Base-by-base conservation (phyloP, 2,888 invertebrate genomes). In the Malthinus flaveolus region DNA sequence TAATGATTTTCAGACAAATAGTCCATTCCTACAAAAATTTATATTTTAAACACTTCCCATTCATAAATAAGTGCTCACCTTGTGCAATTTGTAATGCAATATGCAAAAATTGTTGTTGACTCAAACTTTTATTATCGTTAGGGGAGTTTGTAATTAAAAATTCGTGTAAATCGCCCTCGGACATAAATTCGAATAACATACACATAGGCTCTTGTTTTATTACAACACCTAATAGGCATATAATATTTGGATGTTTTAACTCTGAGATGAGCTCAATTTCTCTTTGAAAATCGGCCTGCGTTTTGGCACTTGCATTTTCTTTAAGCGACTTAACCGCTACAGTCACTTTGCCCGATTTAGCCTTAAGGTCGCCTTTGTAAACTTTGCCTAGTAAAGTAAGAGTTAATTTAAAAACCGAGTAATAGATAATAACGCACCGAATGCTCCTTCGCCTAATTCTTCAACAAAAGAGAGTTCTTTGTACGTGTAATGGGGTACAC, bases 121-220 rank as follows among this genome's bases (percentile, higher is more conserved):
- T 88, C 49, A 95, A 79, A 12, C 87, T 83, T 71, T 88, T 89
- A 2, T 88, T 89, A 62, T 89, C 91, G 55, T 88, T 88, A 1
- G 97, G 96, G 0, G 96, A 95, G 73, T 96, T 90, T 1, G 89
- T 86, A 73, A 95, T 91, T 13, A 99, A 82, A 79, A 95, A 97
- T 78, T 98, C 97, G 75, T 98, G 97, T 50, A 99, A 83, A 78
- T 99, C 97, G 0, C 98, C 97, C 77, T 82, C 88, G 0, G 93
- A 91, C 97, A 98, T 97, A 75, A 94, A 96, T 78, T 99, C 98
- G 79, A 98, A 98, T 13, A 99, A 81, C 94, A 97, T 96, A 74
- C 95, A 95, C 76, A 92, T 85, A 0, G 96, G 95, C 73, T 94
- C 91, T 70, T 93, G 91, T 69, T 91, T 90, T 60, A 93, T 83